Conservation (phyloP, 1,140 invertebrate species). For the Drosophila bocqueti region DNA sequence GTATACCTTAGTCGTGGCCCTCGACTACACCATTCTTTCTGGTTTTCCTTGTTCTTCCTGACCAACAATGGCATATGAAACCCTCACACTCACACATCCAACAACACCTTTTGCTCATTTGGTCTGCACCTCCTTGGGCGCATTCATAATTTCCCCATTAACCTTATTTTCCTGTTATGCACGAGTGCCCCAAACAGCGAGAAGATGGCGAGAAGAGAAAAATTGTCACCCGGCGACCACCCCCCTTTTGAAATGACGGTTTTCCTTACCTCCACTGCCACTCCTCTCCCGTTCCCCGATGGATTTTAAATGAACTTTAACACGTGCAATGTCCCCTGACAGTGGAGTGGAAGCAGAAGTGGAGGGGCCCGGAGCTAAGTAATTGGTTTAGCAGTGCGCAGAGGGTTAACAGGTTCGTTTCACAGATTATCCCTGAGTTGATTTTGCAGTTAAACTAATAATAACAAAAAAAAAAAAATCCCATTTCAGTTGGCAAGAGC, state of each 20-base stretch:
- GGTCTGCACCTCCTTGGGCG: slow-evolving; percentile 52
- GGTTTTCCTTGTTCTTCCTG: slow-evolving; percentile 8
- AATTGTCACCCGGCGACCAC: slow-evolving; percentile 63
- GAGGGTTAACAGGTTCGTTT: slow-evolving; percentile 28
- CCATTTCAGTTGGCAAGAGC: slow-evolving; percentile 42
- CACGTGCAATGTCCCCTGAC: slow-evolving; percentile 63
- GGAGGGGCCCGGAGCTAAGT: slow-evolving; percentile 61
- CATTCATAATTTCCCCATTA: slow-evolving; percentile 79
- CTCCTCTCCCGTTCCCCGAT: slow-evolving; percentile 49
- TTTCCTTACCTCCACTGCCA: slow-evolving; percentile 8
- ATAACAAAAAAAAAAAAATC: slow-evolving; percentile 41
- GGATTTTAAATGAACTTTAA: slow-evolving; percentile 83
- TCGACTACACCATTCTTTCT: not conserved
- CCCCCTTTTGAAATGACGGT: slow-evolving; percentile 16
- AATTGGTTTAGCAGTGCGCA: slow-evolving; percentile 68
- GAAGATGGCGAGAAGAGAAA: slow-evolving; percentile 30
- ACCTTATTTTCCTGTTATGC: slow-evolving; percentile 76
- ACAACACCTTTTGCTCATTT: slow-evolving; percentile 19
- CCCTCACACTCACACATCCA: slow-evolving; percentile 33
- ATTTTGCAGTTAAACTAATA: slow-evolving; percentile 49
- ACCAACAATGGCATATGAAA: slow-evolving; percentile 76
- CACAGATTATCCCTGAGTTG: slow-evolving; percentile 60
- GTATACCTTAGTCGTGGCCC: not conserved
- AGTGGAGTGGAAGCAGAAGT: slow-evolving; percentile 1
- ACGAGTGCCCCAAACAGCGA: slow-evolving; percentile 63